A percentile compares a stretch with the other conserved stretches of the same genome.
phyloP scores from a whole-genome alignment of 2,797 vertebrate genomes.

The Choloepus didactylus region DNA sequence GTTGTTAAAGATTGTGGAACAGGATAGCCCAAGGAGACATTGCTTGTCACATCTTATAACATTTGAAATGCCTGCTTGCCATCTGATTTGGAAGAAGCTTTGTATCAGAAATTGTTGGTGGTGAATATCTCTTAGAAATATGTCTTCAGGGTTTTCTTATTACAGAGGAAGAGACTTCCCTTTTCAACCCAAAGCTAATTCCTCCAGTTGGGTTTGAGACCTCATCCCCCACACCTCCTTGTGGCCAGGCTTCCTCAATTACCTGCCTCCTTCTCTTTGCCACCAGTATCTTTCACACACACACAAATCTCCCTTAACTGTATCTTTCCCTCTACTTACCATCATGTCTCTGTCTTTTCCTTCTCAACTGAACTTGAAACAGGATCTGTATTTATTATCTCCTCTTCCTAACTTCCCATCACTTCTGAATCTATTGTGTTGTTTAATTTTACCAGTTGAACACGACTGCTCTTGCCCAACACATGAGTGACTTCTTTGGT shows the following conservation, averaged over 20 bases:
- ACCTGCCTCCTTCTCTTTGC: not conserved
- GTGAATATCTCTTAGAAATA: not conserved
- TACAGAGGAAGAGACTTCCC: not conserved
- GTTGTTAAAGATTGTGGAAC: not conserved
- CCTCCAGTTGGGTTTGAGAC: not conserved
- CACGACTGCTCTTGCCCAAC: not conserved
- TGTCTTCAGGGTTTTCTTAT: not conserved
- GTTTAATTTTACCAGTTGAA: not conserved
- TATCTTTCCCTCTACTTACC: not conserved
- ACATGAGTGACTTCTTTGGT: not conserved
- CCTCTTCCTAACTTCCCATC: not conserved
- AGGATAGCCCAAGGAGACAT: not conserved
- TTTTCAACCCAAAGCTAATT: not conserved
- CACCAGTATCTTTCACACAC: not conserved
- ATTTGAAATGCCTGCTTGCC: not conserved
- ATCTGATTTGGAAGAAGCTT: not conserved
- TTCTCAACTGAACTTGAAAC: not conserved
- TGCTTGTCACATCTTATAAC: not conserved
- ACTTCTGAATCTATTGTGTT: accelerated
- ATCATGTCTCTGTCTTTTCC: not conserved
- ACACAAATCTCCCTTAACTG: too few relatives aligned
- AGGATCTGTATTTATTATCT: not conserved
- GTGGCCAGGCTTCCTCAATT: not conserved
- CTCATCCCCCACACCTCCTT: not conserved
- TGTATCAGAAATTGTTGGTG: not conserved